These are phyloP conservation scores for Drosophila bipectinata DNA, from an alignment of 1,140 invertebrate genomes.

Conservation along the genomic window DNA sequence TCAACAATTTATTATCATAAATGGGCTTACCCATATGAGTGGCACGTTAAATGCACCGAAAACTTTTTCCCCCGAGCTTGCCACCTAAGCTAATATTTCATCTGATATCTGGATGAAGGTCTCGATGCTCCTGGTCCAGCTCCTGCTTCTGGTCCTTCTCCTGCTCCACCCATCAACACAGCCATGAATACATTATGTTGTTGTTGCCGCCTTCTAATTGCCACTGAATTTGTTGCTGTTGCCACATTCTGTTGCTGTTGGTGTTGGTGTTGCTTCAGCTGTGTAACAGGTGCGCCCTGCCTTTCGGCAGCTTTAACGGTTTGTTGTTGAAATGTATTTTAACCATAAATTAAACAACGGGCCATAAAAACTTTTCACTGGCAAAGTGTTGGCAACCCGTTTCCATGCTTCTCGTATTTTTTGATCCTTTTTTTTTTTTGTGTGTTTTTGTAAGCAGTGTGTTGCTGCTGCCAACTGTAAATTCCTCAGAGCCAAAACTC, in stretches of 20 bases:
- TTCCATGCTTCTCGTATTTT: not conserved
- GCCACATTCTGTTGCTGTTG: constrained; percentile 3
- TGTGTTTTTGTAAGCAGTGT: constrained; percentile 9
- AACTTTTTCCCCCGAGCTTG: constrained; percentile 16
- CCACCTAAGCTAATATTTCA: constrained; percentile 65
- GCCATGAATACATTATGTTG: constrained; percentile 70
- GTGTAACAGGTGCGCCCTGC: constrained; percentile 66
- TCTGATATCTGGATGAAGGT: constrained; percentile 61
- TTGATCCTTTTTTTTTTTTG: constrained; percentile 17
- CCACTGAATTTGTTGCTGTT: constrained; percentile 40
- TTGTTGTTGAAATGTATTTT: constrained; percentile 72
- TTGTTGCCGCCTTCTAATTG: constrained; percentile 58
- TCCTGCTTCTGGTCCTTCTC: not conserved
- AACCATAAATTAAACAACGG: constrained; percentile 79
- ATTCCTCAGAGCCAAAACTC: constrained; percentile 64
- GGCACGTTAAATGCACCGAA: constrained; percentile 8
- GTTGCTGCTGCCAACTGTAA: constrained; percentile 38
- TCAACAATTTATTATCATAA: constrained; percentile 60
- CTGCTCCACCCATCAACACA: constrained; percentile 14
- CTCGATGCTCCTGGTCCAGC: not conserved
- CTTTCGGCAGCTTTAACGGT: constrained; percentile 36
- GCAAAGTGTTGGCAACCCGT: constrained; percentile 67
- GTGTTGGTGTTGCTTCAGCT: constrained; percentile 19
- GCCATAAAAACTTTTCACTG: constrained; percentile 75
- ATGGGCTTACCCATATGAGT: constrained; percentile 36